Base-by-base conservation (phyloP, 2,888 invertebrate species). In the Tridacna gigas region DNA sequence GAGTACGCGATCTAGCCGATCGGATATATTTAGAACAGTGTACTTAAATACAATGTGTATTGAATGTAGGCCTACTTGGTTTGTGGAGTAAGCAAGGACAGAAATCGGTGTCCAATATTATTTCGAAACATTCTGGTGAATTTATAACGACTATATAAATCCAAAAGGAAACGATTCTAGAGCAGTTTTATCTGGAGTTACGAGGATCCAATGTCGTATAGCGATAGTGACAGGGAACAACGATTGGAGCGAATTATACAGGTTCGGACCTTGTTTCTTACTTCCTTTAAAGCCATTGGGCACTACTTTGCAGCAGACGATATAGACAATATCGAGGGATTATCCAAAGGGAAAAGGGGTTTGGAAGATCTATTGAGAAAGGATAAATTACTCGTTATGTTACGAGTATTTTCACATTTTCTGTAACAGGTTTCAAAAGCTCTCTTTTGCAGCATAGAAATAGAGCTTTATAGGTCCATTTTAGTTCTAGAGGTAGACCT, bases 221-320 rank as follows among this genome's bases (percentile, higher is more conserved):
- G 86, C 51, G 87, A 91, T 81, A 83, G 91, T 22, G 89, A 92
- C 76, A 88, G 92, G 65, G 93, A 93, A 56, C 91, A 93, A 77
- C 89, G 92, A 76, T 80, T 93, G 77, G 93, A 93, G 85, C 89
- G 90, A 83, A 92, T 93, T 67, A 93, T 93, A 79, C 93, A 93
- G 93, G 93, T 93, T 86, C 20, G 25, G 37, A 45, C 20, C 63
- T 63, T 74, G 20, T 37, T 73, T 74, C 63, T 13, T 63, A 63
- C 63, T 63, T 63, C 63, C 63, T 20, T 26, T 13, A 15, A 56
- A 20, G 56, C 11, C 56, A 56, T 15, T 5, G 20, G 11, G 20
- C 11, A 5, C 56, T 56, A 15, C 15, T 9, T 9, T 56, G 37
- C 7, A 37, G 37, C 37, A 37, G 37, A 37, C 37, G 37, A 37